These are phyloP conservation scores for Palythoa grandis DNA, from an alignment of 92 coral and sea anemone species.

Conservation along the genomic window DNA sequence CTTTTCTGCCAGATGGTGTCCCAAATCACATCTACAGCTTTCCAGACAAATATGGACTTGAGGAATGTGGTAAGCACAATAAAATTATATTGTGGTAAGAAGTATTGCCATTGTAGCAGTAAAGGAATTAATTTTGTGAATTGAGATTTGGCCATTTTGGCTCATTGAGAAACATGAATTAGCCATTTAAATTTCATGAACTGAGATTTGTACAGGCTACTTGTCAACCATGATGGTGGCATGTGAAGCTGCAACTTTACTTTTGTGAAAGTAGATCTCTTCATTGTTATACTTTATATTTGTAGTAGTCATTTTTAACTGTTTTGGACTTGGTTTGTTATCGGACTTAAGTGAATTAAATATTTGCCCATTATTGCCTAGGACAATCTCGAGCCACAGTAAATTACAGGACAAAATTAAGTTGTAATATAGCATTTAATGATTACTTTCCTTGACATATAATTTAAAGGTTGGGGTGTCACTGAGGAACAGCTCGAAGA, in stretches of 20 bases:
- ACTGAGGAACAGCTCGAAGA: slow-evolving; percentile 56
- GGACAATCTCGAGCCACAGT: not conserved
- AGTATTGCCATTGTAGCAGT: not conserved
- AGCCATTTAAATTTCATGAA: not conserved
- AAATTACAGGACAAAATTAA: not conserved
- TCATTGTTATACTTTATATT: no score
- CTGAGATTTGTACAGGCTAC: no score
- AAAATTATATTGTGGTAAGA: not conserved
- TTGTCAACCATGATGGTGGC: no score
- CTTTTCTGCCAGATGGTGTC: not conserved
- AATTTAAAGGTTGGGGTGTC: slow-evolving; percentile 47
- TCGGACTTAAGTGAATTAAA: not conserved
- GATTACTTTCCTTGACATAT: not conserved
- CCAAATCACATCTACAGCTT: not conserved
- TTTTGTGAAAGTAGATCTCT: no score
- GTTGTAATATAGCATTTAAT: not conserved
- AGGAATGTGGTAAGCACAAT: not conserved
- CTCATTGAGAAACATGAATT: not conserved
- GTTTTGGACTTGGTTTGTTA: not conserved
- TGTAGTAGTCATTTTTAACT: not conserved
- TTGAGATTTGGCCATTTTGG: not conserved
- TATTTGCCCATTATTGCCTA: no score
- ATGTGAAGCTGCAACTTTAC: no score
- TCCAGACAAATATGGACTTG: not conserved
- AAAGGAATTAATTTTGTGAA: not conserved